phyloP scores from a whole-genome alignment of 1,140 invertebrate genomes.

The Sarcophaga bullata region DNA sequence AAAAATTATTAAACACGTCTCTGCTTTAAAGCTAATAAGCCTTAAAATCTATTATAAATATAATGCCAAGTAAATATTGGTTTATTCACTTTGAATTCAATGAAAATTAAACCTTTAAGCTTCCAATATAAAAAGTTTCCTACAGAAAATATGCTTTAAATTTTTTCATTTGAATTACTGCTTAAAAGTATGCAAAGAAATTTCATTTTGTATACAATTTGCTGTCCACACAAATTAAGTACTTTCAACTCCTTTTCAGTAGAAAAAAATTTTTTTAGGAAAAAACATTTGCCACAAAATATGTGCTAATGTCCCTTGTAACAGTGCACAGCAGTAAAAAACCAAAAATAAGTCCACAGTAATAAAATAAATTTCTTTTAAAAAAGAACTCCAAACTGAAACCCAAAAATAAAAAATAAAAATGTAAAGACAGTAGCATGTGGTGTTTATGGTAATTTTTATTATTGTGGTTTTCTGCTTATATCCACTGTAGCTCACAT shows the following conservation, averaged over 20 bases:
- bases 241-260: no score
- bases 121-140: no score
- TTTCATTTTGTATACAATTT: no score
- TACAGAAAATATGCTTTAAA: not conserved
- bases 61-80: no score
- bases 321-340: not conserved
- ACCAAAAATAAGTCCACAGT: not conserved
- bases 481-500: no score
- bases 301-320: not conserved
- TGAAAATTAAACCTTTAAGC: no score
- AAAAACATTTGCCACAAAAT: not conserved
- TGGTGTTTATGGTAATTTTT: slow-evolving; percentile 15
- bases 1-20: no score
- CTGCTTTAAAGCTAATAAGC: no score
- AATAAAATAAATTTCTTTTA: not conserved
- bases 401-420: not conserved
- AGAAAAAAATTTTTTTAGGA: not conserved
- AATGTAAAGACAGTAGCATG: not conserved
- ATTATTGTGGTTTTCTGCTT: not conserved
- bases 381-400: not conserved
- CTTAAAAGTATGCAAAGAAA: not conserved
- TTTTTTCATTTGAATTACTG: not conserved
- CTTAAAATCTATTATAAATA: no score
- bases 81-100: no score
- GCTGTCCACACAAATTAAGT: no score